These are phyloP conservation scores for Brachionus paranguensis DNA, from an alignment of 1,140 invertebrate species.

Conservation along the genomic window DNA sequence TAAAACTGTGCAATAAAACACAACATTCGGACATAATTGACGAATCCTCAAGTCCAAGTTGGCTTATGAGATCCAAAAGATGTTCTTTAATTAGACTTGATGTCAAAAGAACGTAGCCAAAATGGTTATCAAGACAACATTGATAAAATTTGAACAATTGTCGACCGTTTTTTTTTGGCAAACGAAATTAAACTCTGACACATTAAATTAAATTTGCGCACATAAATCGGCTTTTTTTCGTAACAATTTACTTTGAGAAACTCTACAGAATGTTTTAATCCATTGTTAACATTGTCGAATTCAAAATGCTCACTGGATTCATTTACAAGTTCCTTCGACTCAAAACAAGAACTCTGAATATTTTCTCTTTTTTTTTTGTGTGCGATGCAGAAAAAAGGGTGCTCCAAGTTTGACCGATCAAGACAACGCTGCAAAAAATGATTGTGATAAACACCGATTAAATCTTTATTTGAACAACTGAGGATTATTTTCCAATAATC, in stretches of 20 bases:
- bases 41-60: not conserved
- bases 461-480: not conserved
- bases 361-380: not conserved
- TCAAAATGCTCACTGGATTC: not conserved
- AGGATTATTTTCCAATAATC: conserved; percentile 4
- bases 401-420: not conserved
- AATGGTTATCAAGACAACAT: not conserved
- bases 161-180: not conserved
- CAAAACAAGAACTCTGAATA: not conserved
- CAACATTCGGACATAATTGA: not conserved
- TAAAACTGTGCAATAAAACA: not conserved
- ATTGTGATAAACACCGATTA: not conserved
- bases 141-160: not conserved
- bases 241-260: not conserved
- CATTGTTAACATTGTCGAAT: not conserved
- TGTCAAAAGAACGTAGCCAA: not conserved
- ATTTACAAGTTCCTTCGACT: not conserved
- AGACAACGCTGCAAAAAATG: not conserved
- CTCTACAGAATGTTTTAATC: not conserved
- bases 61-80: not conserved
- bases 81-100: not conserved
- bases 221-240: not conserved
- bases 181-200: not conserved
- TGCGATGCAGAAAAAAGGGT: not conserved
- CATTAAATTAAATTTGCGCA: not conserved